Evolutionary conservation across 2,888 invertebrate species (phyloP).

Genomic region (Plemyria rubiginata): DNA sequence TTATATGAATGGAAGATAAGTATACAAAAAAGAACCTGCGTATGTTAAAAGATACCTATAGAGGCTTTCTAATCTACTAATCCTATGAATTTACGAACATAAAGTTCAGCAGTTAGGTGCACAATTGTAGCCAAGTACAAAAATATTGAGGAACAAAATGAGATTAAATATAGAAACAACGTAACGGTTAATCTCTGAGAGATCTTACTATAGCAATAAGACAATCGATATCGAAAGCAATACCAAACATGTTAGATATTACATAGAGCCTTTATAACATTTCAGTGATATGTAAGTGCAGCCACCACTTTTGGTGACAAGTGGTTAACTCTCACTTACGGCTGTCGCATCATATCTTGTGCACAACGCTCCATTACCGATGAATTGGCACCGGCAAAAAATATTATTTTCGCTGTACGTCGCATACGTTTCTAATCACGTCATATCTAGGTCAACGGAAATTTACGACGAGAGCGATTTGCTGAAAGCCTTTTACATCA

Average conservation of each 20-base stretch:
- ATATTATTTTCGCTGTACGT: conserved; percentile 75
- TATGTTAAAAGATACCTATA: not conserved
- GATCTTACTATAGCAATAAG: too few species aligned
- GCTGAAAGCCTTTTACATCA: conserved; percentile 83
- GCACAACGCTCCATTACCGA: conserved; percentile 73
- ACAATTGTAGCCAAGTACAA: too few species aligned
- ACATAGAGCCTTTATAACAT: conserved; percentile 40
- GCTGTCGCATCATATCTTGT: conserved; percentile 76
- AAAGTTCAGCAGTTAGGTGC: too few species aligned
- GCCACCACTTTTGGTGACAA: conserved; percentile 82
- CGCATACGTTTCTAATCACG: conserved; percentile 79
- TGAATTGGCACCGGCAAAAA: conserved; percentile 80
- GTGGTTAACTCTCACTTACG: conserved; percentile 82
- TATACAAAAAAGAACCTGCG: not conserved
- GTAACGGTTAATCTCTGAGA: too few species aligned
- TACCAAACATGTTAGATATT: too few species aligned
- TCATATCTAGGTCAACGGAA: conserved; percentile 82
- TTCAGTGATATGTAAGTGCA: conserved; percentile 60
- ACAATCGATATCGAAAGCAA: too few species aligned
- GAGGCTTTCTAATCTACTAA: too few species aligned
- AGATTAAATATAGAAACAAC: too few species aligned
- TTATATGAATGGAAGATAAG: not conserved
- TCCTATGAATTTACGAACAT: too few species aligned
- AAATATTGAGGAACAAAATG: too few species aligned
- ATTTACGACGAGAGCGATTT: conserved; percentile 72